Conservation (phyloP, 2,113 vertebrate genomes). For the Tichodroma muraria region DNA sequence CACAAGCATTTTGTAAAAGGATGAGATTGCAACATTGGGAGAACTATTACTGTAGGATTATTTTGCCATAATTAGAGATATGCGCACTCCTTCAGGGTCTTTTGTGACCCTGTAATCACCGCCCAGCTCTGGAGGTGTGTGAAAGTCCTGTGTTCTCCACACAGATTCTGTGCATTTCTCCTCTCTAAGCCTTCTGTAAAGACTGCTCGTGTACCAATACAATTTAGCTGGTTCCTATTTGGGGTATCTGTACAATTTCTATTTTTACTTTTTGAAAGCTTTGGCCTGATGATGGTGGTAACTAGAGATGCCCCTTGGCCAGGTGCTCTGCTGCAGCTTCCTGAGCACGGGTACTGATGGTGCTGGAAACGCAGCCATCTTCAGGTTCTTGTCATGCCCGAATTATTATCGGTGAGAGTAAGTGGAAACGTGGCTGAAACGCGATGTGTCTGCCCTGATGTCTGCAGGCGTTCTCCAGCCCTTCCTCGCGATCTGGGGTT, state of each 20-base stretch:
- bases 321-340: neutral
- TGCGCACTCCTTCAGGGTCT: neutral
- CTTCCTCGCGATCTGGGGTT: rapidly evolving
- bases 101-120: neutral
- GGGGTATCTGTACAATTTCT: neutral
- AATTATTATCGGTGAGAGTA: neutral
- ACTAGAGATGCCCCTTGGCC: neutral
- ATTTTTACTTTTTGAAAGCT: neutral
- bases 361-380: rapidly evolving
- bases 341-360: rapidly evolving
- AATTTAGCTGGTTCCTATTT: neutral
- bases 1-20: neutral
- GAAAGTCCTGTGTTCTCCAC: neutral
- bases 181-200: neutral
- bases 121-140: neutral
- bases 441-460: rapidly evolving
- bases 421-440: neutral
- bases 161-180: neutral
- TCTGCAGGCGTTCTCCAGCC: neutral
- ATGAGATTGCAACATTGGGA: neutral
- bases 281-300: neutral
- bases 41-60: neutral
- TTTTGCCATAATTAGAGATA: neutral
- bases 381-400: neutral
- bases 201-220: neutral